A percentile compares a stretch with the other conserved stretches of the same genome.
phyloP scores from a whole-genome alignment of 2,888 invertebrate genomes.

The Alviniconcha strummeri region DNA sequence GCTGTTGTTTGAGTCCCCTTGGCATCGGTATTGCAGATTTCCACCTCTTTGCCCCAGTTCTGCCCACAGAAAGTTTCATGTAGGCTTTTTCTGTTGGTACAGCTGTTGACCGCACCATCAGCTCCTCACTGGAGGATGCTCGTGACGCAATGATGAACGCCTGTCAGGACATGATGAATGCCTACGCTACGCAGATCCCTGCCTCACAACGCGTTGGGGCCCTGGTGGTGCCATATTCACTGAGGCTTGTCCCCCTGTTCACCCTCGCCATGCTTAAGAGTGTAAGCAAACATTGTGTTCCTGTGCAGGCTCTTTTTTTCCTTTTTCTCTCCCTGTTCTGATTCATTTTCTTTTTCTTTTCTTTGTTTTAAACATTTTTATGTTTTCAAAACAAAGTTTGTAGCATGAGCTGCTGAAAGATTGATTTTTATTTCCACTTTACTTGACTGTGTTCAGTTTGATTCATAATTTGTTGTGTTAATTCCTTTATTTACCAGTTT shows the following conservation, averaged over 20 bases:
- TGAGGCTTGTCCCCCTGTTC: constrained; percentile 90
- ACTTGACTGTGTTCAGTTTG: too few relatives aligned
- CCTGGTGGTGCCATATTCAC: constrained; percentile 84
- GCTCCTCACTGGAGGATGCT: constrained; percentile 91
- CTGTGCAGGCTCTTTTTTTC: neutral
- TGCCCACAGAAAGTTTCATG: neutral
- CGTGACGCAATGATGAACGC: constrained; percentile 97
- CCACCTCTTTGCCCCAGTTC: too few relatives aligned
- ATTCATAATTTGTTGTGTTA: too few relatives aligned
- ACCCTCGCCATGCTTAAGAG: constrained; percentile 92
- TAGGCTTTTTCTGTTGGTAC: constrained; percentile 43
- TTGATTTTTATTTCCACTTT: too few relatives aligned
- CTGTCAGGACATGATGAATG: constrained; percentile 89
- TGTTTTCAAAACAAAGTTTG: too few relatives aligned
- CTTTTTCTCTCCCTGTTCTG: neutral
- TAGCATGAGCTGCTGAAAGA: too few relatives aligned
- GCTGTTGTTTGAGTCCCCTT: too few relatives aligned
- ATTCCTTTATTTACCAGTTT: too few relatives aligned
- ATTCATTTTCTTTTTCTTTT: neutral
- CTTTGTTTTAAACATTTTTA: too few relatives aligned
- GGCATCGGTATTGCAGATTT: too few relatives aligned
- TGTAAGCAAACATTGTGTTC: constrained; percentile 75
- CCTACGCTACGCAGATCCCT: constrained; percentile 81
- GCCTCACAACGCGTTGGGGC: constrained; percentile 76
- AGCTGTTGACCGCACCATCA: constrained; percentile 93